phyloP scores from a whole-genome alignment of 2,797 vertebrate species.

The Muscicapa striata region DNA sequence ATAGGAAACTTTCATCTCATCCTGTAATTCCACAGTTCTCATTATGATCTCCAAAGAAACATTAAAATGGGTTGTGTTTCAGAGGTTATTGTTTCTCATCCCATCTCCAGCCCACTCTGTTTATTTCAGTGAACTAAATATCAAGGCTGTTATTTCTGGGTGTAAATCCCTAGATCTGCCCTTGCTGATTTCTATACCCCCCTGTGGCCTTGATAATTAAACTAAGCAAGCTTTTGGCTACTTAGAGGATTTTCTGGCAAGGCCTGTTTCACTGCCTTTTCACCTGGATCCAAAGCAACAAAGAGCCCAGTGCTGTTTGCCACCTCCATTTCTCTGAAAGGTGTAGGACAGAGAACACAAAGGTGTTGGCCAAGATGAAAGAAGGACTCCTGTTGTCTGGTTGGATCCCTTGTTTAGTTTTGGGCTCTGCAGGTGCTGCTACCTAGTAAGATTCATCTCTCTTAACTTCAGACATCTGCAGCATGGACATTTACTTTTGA shows the following conservation, averaged over 20 bases:
- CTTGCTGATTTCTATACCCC: neutral
- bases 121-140: constrained; percentile 25
- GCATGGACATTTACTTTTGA: neutral
- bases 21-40: neutral
- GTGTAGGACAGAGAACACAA: neutral
- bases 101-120: neutral
- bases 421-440: neutral
- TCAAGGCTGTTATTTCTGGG: neutral
- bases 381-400: neutral
- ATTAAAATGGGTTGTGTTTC: neutral
- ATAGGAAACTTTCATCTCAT: neutral
- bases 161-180: neutral
- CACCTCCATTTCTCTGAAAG: neutral
- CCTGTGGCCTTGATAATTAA: neutral
- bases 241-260: neutral
- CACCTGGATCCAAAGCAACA: neutral
- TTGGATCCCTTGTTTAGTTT: neutral
- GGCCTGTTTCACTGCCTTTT: neutral
- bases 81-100: neutral
- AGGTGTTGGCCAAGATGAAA: neutral
- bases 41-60: neutral
- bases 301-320: neutral
- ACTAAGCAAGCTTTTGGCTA: neutral
- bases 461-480: neutral
- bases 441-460: neutral